Base-by-base conservation (phyloP, 1,140 invertebrate genomes). In the Apis dorsata region DNA sequence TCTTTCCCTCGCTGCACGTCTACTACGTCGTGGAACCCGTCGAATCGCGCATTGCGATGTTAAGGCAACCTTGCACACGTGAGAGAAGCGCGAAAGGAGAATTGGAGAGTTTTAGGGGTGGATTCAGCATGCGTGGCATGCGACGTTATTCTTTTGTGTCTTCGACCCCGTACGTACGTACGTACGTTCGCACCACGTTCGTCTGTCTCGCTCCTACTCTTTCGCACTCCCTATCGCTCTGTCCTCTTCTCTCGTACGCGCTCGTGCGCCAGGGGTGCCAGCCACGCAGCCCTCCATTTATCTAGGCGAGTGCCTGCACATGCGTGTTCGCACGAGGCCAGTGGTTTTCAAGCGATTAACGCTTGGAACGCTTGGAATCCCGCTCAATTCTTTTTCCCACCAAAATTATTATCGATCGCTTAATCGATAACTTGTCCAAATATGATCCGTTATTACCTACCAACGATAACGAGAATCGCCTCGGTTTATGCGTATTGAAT, bases 141-240 rank as follows among this genome's bases (percentile, higher is more conserved):
- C 91, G 90, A 91, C 91, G 90, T 90, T 85, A 91, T 90, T 91
- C 91, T 91, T 91, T 91, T 91, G 88, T 91, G 79, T 83, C 89
- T 73, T 85, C 87, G 85, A 86, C 84, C 86, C 89, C 89, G 84
- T 85, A 83, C 85, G 83, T 84, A 24, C 24, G 24, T 24, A 24
- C 24, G 28, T 28, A 28, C 34, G 34, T 34, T 89, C 85, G 70
- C 86, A 85, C 83, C 84, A 86, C 34, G 72, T 76, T 19, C 69
- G 62, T 62, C 62, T 66, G 65, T 68, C 57, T 83, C 65, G 55
- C 53, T 84, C 74, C 81, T 55, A 55, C 53, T 84, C 78, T 83
- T 53, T 84, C 62, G 60, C 73, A 68, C 55, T 81, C 49, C 34
- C 74, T 60, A 75, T 65, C 5, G 65, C 2, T 85, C 82, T 65